phyloP scores from a whole-genome alignment of 1,140 invertebrate genomes.

The Dreissena polymorpha region DNA sequence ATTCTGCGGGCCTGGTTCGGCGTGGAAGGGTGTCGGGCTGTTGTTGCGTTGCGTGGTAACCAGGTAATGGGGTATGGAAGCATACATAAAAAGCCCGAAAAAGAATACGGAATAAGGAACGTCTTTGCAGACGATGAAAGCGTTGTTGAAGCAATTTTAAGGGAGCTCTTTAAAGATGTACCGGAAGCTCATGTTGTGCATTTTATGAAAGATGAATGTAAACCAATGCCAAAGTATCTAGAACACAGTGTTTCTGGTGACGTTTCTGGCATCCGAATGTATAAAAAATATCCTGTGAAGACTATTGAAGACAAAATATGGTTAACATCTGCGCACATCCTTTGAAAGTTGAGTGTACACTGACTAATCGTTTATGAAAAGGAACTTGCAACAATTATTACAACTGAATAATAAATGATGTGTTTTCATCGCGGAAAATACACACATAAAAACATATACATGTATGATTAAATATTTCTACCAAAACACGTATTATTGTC shows the following conservation, averaged over 20 bases:
- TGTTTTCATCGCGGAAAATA: no score
- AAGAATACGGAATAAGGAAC: not conserved
- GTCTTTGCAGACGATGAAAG: not conserved
- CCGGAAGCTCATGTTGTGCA: no score
- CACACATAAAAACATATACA: no score
- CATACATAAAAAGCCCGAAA: conserved; percentile 4
- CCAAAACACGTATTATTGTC: no score
- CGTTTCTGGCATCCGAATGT: not conserved
- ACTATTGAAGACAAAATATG: conserved; percentile 1
- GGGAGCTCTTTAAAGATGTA: no score
- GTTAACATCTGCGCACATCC: not conserved
- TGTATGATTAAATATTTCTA: no score
- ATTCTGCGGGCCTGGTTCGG: conserved; percentile 9
- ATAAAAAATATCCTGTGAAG: not conserved
- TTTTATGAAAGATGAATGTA: no score
- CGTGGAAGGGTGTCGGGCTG: not conserved
- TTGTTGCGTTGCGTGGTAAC: no score
- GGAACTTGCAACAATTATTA: no score
- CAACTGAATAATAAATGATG: no score
- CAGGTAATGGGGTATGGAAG: no score
- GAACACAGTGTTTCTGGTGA: not conserved
- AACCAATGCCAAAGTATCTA: not conserved
- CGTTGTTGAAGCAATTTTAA: no score
- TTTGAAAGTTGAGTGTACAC: not conserved
- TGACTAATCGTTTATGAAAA: not conserved